Evolutionary conservation across 2,797 vertebrate genomes (phyloP).

Genomic region (Danionella dracula): DNA sequence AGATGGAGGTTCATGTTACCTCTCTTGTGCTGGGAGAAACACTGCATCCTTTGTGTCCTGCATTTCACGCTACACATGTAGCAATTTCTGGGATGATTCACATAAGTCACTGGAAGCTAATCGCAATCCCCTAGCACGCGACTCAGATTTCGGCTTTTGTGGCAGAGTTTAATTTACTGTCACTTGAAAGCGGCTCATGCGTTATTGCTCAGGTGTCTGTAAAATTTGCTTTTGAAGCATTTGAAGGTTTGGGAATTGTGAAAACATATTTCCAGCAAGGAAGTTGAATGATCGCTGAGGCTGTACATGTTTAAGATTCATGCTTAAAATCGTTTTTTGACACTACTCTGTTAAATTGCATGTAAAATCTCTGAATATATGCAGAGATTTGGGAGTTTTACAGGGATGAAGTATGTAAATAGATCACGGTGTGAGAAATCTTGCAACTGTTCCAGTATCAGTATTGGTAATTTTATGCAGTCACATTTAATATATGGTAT

Average conservation of each 20-base stretch:
- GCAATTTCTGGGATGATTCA: conserved; percentile 64
- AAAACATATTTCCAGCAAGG: conserved; percentile 8
- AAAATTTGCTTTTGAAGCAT: conserved; percentile 30
- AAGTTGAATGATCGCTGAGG: conserved; percentile 23
- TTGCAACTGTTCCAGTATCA: too few relatives aligned
- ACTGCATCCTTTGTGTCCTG: conserved; percentile 64
- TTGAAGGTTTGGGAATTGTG: conserved; percentile 25
- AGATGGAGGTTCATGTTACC: conserved; percentile 55
- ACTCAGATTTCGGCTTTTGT: conserved; percentile 48
- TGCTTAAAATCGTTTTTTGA: conserved; percentile 13
- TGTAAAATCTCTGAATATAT: conserved; percentile 13
- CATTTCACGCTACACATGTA: conserved; percentile 56
- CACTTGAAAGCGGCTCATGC: conserved; percentile 33
- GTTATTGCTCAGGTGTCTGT: conserved; percentile 29
- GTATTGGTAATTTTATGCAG: too few relatives aligned
- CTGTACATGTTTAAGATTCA: conserved; percentile 12
- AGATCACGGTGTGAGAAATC: too few relatives aligned
- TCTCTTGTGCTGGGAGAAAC: conserved; percentile 53
- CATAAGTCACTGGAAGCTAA: conserved; percentile 54
- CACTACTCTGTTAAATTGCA: neutral
- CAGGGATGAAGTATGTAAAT: too few relatives aligned
- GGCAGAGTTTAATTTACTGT: conserved; percentile 42
- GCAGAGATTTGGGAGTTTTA: too few relatives aligned
- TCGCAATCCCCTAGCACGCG: conserved; percentile 54
- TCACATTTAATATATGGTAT: too few relatives aligned